Conservation (phyloP, 1,140 invertebrate species). For the Bombus ignitus region DNA sequence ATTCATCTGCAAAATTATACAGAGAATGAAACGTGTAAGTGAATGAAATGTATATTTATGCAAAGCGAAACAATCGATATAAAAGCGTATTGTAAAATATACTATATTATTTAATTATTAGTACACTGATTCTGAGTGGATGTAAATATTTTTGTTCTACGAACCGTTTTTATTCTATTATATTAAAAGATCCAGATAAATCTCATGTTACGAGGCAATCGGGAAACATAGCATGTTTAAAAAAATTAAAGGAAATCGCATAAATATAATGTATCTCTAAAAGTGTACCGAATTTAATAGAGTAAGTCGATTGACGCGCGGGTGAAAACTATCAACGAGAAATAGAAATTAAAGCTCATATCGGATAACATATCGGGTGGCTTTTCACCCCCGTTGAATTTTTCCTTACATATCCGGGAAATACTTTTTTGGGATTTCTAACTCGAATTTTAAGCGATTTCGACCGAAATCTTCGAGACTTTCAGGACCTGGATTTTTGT, state of each 20-base stretch:
- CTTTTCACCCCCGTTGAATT: neutral
- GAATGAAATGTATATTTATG: constrained; percentile 34
- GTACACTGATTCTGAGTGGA: neutral
- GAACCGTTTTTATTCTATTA: neutral
- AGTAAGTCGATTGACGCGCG: constrained; percentile 5
- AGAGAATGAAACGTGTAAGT: neutral
- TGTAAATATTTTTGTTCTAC: constrained; percentile 40
- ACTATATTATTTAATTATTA: constrained; percentile 9
- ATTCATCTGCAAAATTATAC: constrained; percentile 2
- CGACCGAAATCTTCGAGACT: neutral
- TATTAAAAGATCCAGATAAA: neutral
- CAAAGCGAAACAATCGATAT: neutral
- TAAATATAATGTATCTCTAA: neutral
- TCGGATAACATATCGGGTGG: constrained; percentile 19
- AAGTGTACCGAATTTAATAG: constrained; percentile 43
- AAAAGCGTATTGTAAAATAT: constrained; percentile 34
- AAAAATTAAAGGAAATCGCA: neutral
- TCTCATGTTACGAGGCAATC: constrained; percentile 1
- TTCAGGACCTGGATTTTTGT: neutral
- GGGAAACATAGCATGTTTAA: no score
- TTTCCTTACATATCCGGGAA: constrained; percentile 5
- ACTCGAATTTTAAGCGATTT: neutral
- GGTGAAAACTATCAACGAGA: neutral
- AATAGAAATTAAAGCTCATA: neutral
- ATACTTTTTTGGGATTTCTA: neutral